Evolutionary conservation across 53 echinoderm and acorn worm genomes (phyloP), one percentile per base, ranked within the genome.

Genomic region (Antedon mediterranea): DNA sequence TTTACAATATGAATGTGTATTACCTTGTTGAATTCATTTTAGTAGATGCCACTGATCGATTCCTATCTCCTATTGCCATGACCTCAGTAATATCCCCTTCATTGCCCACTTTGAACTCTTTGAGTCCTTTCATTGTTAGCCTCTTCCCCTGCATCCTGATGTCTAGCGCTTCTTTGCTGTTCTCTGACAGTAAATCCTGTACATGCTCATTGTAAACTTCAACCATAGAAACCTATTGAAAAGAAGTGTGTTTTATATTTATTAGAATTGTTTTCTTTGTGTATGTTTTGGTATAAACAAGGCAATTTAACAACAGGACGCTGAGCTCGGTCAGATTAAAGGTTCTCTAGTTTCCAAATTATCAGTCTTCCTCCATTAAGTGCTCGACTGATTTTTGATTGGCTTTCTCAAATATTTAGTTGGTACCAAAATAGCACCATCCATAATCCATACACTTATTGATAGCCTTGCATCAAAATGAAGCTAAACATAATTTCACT

Each of bases 101-200:
- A 20, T 41, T 31, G 2, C 31, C 32, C 14, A 95, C 95, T 29
- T 87, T 76, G 20, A 89, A 78, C 82, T 94, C 94, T 7, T 86
- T 87, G 85, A 95, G 31, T 31, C 89, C 95, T 32, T 91, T 87
- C 34, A 95, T 84, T 34, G 83, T 78, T 28, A 95, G 84, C 42
- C 87, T 74, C 89, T 95, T 95, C n/a, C 95, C 95, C 33, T 95
- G 88, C 95, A 95, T 95, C 82, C 87, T 95, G 77, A 95, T 91
- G 75, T 95, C 95, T 23, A 95, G 82, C 9, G 81, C 29, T 3
- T 75, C 74, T 73, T 85, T 92, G 81, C 78, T 86, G 57, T 79
- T 77, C 26, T 31, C 71, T 3, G 86, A 83, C 77, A 95, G 89
- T 15, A 95, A 82, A 71, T 91, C 91, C 77, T 83, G 89, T 13